Evolutionary conservation across 2,797 vertebrate genomes (phyloP).

Genomic region (Lindbergichthys nudifrons): DNA sequence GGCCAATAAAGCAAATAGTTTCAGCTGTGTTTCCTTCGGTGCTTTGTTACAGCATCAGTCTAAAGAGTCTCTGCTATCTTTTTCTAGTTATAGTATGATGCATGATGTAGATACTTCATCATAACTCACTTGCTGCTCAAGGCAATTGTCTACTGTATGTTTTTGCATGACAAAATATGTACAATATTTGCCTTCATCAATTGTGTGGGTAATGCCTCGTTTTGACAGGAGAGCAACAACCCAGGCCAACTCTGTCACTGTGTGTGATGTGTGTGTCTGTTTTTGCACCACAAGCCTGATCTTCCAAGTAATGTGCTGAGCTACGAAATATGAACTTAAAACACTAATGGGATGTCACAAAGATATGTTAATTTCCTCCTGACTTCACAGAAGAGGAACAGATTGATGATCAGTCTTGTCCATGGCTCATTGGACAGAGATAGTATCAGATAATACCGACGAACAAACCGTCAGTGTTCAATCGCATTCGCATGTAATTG

Average conservation of each 20-base stretch:
- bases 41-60: not conserved
- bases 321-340: slow-evolving; percentile 47
- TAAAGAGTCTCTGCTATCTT: not conserved
- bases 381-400: slow-evolving; percentile 40
- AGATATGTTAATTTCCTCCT: slow-evolving; percentile 48
- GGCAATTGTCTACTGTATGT: not conserved
- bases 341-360: slow-evolving; percentile 60
- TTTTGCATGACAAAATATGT: not conserved
- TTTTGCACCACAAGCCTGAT: slow-evolving; percentile 29
- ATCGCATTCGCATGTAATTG: slow-evolving; percentile 38
- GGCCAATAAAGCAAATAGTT: not conserved
- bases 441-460: slow-evolving; percentile 29
- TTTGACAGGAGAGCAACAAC: slow-evolving; percentile 35
- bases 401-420: slow-evolving; percentile 55
- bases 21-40: not conserved
- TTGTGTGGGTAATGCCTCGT: slow-evolving; percentile 30
- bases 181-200: slow-evolving; percentile 30
- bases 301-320: slow-evolving; percentile 59
- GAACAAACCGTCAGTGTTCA: slow-evolving; percentile 16
- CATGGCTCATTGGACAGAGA: slow-evolving; percentile 60
- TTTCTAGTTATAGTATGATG: slow-evolving; percentile 8
- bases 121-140: not conserved
- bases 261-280: slow-evolving; percentile 4
- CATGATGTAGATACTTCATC: not conserved
- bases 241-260: not conserved